These are phyloP conservation scores for Chrysodeixis includens DNA, from an alignment of 2,888 invertebrate species.

Conservation along the genomic window DNA sequence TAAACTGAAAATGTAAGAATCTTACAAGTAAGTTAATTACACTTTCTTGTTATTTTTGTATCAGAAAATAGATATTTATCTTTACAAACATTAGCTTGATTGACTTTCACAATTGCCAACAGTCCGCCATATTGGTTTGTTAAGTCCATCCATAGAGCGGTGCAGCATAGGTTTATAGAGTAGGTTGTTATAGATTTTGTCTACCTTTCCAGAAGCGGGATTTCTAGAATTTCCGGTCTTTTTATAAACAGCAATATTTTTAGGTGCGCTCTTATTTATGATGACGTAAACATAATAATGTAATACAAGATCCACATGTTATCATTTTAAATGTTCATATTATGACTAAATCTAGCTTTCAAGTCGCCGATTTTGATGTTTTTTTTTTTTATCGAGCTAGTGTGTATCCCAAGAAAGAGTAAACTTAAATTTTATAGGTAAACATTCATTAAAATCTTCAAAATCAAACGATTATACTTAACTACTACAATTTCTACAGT, in stretches of 20 bases:
- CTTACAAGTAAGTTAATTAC: conserved; percentile 9
- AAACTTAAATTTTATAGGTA: no score
- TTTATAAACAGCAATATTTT: conserved; percentile 2
- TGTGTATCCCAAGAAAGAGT: no score
- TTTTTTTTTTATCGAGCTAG: no score
- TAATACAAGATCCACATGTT: background rate
- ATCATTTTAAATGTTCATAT: no score
- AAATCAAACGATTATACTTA: no score
- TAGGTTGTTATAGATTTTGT: background rate
- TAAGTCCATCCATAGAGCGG: background rate
- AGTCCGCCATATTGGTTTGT: conserved; percentile 66
- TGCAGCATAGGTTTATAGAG: conserved; percentile 4
- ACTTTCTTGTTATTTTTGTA: conserved; percentile 10
- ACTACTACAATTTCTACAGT: background rate
- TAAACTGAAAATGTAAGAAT: conserved; percentile 12
- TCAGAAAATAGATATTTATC: conserved; percentile 14
- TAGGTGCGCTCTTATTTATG: background rate
- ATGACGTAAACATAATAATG: background rate
- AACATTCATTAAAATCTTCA: no score
- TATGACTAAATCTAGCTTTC: no score
- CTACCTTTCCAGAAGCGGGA: conserved; percentile 15
- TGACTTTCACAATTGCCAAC: conserved; percentile 53
- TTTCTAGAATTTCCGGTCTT: background rate
- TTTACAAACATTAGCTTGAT: conserved; percentile 29
- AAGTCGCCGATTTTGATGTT: no score